Evolutionary conservation across 2,888 invertebrate species (phyloP).

Genomic region (Heterodera filipjevi): DNA sequence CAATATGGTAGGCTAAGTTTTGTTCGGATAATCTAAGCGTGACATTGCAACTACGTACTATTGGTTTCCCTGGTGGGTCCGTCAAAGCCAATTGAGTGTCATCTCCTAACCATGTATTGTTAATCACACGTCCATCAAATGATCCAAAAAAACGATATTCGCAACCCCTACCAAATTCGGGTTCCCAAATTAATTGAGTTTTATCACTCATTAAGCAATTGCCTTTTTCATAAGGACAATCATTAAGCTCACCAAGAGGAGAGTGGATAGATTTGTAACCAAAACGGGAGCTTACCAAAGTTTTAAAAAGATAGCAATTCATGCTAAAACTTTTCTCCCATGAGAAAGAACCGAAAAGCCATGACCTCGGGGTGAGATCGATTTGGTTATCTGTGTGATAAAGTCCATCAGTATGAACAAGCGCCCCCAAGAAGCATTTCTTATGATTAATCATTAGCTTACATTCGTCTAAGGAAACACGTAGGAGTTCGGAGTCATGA

Average conservation of each 20-base stretch:
- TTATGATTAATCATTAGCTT: neutral
- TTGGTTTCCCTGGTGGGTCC: neutral
- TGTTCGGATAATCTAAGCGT: neutral
- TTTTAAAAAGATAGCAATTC: constrained; percentile 4
- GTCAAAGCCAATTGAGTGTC: neutral
- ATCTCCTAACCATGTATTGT: constrained; percentile 6
- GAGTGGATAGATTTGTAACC: constrained; percentile 3
- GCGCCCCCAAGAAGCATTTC: neutral
- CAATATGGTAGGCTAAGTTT: neutral
- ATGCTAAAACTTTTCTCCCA: neutral
- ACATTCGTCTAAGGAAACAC: neutral
- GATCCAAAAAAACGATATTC: neutral
- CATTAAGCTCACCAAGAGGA: neutral
- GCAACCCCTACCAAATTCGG: neutral
- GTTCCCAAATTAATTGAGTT: constrained; percentile 11
- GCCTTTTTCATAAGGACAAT: constrained; percentile 4
- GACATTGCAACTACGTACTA: neutral
- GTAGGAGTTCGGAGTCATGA: neutral
- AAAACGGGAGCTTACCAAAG: constrained; percentile 6
- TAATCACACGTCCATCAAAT: neutral
- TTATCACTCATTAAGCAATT: neutral
- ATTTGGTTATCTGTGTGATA: neutral
- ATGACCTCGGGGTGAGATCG: neutral
- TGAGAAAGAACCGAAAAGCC: constrained; percentile 1
- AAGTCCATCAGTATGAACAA: neutral